Percentiles rank a stretch among this genome's conserved stretches.
Evolutionary conservation across 2,797 vertebrate species (phyloP).

Genomic region (Sebastes taczanowskii): DNA sequence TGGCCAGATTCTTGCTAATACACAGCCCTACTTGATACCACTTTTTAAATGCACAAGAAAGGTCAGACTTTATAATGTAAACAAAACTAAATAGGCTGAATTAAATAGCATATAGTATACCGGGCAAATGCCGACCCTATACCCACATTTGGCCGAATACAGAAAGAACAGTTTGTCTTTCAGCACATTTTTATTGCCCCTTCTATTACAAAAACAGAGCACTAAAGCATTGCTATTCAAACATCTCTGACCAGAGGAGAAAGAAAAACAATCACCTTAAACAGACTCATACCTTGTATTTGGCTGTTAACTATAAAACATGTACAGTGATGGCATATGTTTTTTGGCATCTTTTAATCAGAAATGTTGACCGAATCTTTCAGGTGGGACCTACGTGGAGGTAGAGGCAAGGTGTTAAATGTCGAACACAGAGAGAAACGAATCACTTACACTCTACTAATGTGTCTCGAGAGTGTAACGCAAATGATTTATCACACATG

Average conservation of each 20-base stretch:
- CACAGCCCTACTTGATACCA: neutral
- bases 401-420: neutral
- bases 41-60: neutral
- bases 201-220: constrained; percentile 37
- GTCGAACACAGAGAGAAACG: neutral
- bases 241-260: neutral
- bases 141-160: neutral
- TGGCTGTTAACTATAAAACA: neutral
- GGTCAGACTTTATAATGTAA: neutral
- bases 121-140: neutral
- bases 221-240: neutral
- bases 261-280: neutral
- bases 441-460: neutral
- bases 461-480: neutral
- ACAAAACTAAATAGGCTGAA: neutral
- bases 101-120: neutral
- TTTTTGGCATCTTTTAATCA: neutral
- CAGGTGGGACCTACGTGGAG: neutral
- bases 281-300: neutral
- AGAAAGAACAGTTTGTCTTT: constrained; percentile 11
- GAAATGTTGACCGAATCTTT: constrained; percentile 4
- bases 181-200: constrained; percentile 11
- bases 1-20: too few relatives aligned
- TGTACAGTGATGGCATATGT: neutral
- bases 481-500: constrained; percentile 7